Evolutionary conservation across 2,113 vertebrate species (phyloP).

Genomic region (Gymnarchus niloticus): DNA sequence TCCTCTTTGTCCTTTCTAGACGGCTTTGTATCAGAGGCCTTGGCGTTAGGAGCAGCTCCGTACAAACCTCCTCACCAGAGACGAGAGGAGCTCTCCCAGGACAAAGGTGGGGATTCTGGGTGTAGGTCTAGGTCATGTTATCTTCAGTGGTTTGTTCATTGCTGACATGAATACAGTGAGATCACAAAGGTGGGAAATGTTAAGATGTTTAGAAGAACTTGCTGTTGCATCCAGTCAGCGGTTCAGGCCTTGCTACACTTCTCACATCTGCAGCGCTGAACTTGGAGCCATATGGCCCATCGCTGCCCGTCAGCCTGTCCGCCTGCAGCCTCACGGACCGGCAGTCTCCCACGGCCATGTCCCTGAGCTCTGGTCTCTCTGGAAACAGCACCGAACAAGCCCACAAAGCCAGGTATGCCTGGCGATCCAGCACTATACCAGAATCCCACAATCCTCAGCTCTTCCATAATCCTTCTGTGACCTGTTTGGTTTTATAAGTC

Average conservation of each 20-base stretch:
- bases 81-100: conserved; percentile 80
- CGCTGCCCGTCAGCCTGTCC: conserved; percentile 72
- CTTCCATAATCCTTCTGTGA: neutral
- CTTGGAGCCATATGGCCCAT: conserved; percentile 85
- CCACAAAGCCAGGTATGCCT: conserved; percentile 75
- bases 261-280: conserved; percentile 70
- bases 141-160: too few relatives aligned
- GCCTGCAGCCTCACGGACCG: conserved; percentile 73
- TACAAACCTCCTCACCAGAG: conserved; percentile 93
- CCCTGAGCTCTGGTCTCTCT: conserved; percentile 79
- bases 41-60: conserved; percentile 77
- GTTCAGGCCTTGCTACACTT: neutral
- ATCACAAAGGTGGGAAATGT: neutral
- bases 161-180: neutral
- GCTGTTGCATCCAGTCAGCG: neutral
- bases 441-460: neutral
- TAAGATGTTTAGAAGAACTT: neutral
- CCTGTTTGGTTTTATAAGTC: too few relatives aligned
- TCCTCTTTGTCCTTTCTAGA: conserved; percentile 94
- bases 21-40: conserved; percentile 86
- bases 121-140: too few relatives aligned
- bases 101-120: conserved; percentile 69
- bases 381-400: conserved; percentile 75
- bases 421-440: neutral
- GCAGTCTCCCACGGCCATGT: conserved; percentile 83